Percentiles rank a stretch among this genome's conserved stretches.
Evolutionary conservation across 1,140 invertebrate species (phyloP).

Genomic region (Leucophenga varia): DNA sequence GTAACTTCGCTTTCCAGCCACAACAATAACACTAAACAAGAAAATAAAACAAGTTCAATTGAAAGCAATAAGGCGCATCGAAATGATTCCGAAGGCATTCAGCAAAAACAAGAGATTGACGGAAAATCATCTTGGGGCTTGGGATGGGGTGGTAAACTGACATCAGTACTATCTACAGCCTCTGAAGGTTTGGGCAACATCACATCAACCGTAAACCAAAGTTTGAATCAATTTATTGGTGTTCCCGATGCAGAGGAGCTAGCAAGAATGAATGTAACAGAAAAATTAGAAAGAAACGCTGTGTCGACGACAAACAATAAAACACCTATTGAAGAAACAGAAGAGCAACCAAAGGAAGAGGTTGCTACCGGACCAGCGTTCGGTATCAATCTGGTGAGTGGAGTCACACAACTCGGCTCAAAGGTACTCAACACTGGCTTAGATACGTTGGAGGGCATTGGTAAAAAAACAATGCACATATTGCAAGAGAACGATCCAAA

Average conservation of each 20-base stretch:
- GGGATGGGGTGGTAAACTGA: slow-evolving; percentile 73
- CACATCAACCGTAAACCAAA: slow-evolving; percentile 76
- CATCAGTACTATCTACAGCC: slow-evolving; percentile 72
- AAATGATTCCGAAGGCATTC: background rate
- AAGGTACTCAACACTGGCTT: slow-evolving; percentile 81
- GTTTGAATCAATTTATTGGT: slow-evolving; percentile 74
- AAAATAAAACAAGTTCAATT: slow-evolving; percentile 17
- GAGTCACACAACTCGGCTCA: slow-evolving; percentile 67
- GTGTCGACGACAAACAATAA: no score
- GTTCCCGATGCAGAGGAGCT: slow-evolving; percentile 76
- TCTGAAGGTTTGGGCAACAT: slow-evolving; percentile 71
- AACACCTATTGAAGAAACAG: slow-evolving; percentile 12
- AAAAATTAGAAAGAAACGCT: slow-evolving; percentile 29
- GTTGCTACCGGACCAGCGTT: slow-evolving; percentile 18
- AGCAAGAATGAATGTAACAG: slow-evolving; percentile 59
- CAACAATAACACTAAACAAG: slow-evolving; percentile 15
- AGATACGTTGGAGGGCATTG: slow-evolving; percentile 86
- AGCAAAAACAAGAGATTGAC: background rate
- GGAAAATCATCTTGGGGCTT: slow-evolving; percentile 26
- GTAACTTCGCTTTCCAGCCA: slow-evolving; percentile 7
- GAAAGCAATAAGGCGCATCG: slow-evolving; percentile 10
- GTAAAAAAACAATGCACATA: slow-evolving; percentile 91
- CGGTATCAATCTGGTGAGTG: slow-evolving; percentile 62
- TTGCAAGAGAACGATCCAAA: slow-evolving; percentile 88
- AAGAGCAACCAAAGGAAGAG: slow-evolving; percentile 1